Base-by-base conservation (phyloP, 2,888 invertebrate species). In the Neocrepidodera transversa region DNA sequence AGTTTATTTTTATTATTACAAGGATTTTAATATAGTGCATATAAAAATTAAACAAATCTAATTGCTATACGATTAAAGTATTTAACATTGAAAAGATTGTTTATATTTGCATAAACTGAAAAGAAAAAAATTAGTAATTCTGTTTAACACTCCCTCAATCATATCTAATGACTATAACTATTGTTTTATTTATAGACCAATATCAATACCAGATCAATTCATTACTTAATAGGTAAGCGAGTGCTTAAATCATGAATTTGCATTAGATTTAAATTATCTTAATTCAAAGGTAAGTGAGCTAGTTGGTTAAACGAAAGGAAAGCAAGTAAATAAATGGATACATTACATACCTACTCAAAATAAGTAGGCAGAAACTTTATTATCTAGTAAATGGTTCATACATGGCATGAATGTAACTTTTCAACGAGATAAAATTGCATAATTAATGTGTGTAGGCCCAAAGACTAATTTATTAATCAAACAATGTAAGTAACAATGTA, bases 401-500 rank as follows among this genome's bases (percentile, higher is more conserved):
- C 17, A 53, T 45, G 45, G 53, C 32, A 26, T 57, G 32, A 56
- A 38, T 56, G 30, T 56, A 10, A 30, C 30, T 23, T 50, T 50
- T 57, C 32, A 45, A 43, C 45, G 11, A 62, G 42, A 18, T 42
- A 54, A 53, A 63, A 60, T 63, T 60, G 38, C 57, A 63, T 63
- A 63, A 63, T 63, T 43, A 62, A 54, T 38, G 58, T 60, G 60
- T 58, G 63, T 60, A 51, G 63, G 62, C 57, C 43, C 51, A 36
- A 48, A 18, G 28, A 53, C 36, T 49, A 59, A 63, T 57, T 59
- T 59, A 60, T 57, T 54, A 54, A 58, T 53, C 56, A 32, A 45
- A 51, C 30, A 13, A 38, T 38, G 23, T 10, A 18, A 42, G 18
- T 38, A 16, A 48, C 35, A 30, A 23, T 54, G 30, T 16, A 4